These are phyloP conservation scores for Himalopsyche tibetana DNA, from an alignment of 2,888 invertebrate genomes.

Conservation along the genomic window DNA sequence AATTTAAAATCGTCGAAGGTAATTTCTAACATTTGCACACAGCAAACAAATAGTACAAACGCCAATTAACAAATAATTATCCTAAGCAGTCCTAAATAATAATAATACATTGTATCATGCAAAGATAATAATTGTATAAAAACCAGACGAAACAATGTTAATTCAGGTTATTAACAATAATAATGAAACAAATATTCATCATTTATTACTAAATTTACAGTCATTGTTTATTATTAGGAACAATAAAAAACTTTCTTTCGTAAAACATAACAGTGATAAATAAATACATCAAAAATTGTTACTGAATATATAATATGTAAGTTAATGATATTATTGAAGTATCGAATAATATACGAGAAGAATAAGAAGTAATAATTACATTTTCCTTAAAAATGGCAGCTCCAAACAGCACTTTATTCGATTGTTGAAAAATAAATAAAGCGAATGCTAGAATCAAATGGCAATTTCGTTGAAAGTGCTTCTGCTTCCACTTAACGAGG, in stretches of 20 bases:
- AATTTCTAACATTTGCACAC: too few relatives aligned
- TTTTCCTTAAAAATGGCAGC: slow-evolving; percentile 27
- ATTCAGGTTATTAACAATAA: too few relatives aligned
- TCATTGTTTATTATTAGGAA: too few relatives aligned
- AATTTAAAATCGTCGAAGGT: too few relatives aligned
- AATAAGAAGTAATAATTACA: slow-evolving; percentile 9
- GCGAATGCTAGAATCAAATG: slow-evolving; percentile 18
- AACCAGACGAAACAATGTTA: too few relatives aligned
- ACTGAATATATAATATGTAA: background rate
- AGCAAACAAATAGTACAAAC: too few relatives aligned
- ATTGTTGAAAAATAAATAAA: slow-evolving; percentile 37
- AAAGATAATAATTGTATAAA: too few relatives aligned
- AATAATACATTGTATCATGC: too few relatives aligned
- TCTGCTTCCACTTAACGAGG: slow-evolving; percentile 41
- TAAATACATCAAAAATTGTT: background rate
- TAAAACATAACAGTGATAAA: background rate
- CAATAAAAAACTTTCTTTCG: background rate
- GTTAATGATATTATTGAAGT: background rate
- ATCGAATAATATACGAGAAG: background rate
- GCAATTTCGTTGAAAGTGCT: slow-evolving; percentile 42
- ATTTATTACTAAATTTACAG: too few relatives aligned
- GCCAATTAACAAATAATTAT: too few relatives aligned
- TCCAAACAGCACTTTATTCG: slow-evolving; percentile 37
- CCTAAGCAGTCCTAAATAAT: too few relatives aligned
- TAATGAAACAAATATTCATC: too few relatives aligned